Conservation (phyloP, 2,113 vertebrate species). For the Panthera tigris region DNA sequence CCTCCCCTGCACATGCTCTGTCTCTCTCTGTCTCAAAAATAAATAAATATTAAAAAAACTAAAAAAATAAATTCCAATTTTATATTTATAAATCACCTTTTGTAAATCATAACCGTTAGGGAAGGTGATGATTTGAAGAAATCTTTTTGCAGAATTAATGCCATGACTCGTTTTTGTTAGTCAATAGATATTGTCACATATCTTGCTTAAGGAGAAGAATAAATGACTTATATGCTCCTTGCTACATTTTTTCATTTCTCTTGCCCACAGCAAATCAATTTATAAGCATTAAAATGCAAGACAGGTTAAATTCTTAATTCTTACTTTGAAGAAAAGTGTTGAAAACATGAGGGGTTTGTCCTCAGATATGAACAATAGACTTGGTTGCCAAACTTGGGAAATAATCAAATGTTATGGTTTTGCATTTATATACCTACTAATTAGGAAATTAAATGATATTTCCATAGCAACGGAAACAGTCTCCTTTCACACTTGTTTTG, state of each 20-base stretch:
- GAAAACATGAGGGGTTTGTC: background rate
- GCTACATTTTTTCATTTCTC: conserved; percentile 38
- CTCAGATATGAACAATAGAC: conserved; percentile 21
- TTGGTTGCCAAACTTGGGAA: conserved; percentile 42
- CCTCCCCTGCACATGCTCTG: too few species aligned
- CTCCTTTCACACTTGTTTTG: conserved; percentile 36
- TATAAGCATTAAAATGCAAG: conserved; percentile 8
- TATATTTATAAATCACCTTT: background rate
- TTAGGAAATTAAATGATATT: conserved; percentile 67
- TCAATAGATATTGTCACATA: background rate
- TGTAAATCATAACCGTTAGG: background rate
- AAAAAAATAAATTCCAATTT: background rate
- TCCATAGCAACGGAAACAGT: conserved; percentile 52
- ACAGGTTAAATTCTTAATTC: conserved; percentile 54
- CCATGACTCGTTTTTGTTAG: background rate
- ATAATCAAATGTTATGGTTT: conserved; percentile 64
- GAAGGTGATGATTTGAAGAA: conserved; percentile 35
- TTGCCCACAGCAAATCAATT: background rate
- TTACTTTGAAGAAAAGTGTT: conserved; percentile 39
- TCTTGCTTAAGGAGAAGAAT: conserved; percentile 22
- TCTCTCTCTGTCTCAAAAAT: too few species aligned
- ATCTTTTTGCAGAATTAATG: background rate
- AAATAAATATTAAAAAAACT: too few species aligned
- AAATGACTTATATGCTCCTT: background rate
- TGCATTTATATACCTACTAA: conserved; percentile 62